Evolutionary conservation across 2,888 invertebrate genomes (phyloP), one percentile per base, ranked within the genome.

Genomic region (Leptinotarsa tumamoca): DNA sequence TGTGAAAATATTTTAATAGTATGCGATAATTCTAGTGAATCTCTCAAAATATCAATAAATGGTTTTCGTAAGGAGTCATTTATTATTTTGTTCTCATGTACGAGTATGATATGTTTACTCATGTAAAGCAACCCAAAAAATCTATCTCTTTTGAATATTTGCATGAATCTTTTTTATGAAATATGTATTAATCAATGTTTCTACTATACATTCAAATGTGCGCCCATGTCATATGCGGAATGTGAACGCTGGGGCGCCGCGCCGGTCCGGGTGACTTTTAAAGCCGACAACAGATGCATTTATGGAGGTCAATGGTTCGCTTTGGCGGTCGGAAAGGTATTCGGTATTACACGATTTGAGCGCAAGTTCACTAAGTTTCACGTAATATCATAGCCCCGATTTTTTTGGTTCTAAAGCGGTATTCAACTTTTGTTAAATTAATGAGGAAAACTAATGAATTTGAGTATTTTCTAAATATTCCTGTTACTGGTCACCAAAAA

Each of bases 281-380:
- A 13, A 63, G 43, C n/a, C 63, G 43, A 43, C 43, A 18, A 43
- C 43, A 33, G 27, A 43, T 63, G 63, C 63, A 33, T 43, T 17
- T 27, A 68, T 68, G 52, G 68, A 54, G 68, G 68, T 54, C 68
- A 68, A 68, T 23, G 68, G 21, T 68, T 68, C 13, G 51, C 68
- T 51, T 51, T 27, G 51, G 68, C 68, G 23, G 51, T 68, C 52
- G 54, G 27, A 23, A 14, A 67, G 67, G 23, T 33, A 63, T 63
- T 43, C 63, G 43, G 63, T 63, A 43, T 33, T 33, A 63, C 63
- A 43, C 17, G 63, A 63, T 63, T 63, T 10, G 33, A 63, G 17
- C n/a, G 63, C 63, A 63, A 43, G 63, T 63, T 63, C 63, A 63
- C 23, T 3, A n/a, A 15, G 63, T 63, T 27, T 63, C 33, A 14